Base-by-base conservation (phyloP, 2,888 invertebrate species). In the Agriotes lineatus region DNA sequence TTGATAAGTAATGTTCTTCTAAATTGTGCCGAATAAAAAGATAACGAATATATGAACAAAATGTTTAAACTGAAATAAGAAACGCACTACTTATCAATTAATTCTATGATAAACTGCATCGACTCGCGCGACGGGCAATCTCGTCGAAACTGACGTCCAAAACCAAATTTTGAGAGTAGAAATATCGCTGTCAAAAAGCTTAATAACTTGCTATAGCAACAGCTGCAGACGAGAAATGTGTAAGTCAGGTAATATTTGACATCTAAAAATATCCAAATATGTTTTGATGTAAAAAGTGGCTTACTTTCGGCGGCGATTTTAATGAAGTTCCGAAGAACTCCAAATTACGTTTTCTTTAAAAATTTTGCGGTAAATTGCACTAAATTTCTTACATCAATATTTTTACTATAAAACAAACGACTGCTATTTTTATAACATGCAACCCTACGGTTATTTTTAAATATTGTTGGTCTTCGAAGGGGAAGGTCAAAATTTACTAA, bases 241-340 rank as follows among this genome's bases (percentile, higher is more conserved):
- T 78, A 79, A 82, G 78, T 78, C 80, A 80, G 78, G 79, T 81
- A 81, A 83, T 81, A 81, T 80, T 80, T 80, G 81, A 81, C 78
- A 79, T 80, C 83, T 83, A 84, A 83, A 84, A 83, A 84, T 84
- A 84, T 75, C 81, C 72, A 78, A 77, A 52, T 48, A 80, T 80
- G 78, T 79, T 81, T 77, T 80, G 76, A 78, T 79, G 79, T 77
- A 80, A 82, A 82, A 81, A 81, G 79, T 79, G 76, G 78, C 79
- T 77, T 80, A 77, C 75, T 73, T 74, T 63, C 68, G 70, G 67
- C 69, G 57, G 42, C 45, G 5, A 10, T 39, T 39, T 39, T 25
- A 25, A 39, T 39, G n/a, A 39, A 39, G 5, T 39, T 39, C 25
- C 7, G 25, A 33, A 33, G 33, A 7, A 33, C 33, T 25, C 7